Evolutionary conservation across 2,797 vertebrate species (phyloP).

Genomic region (Tolypeutes matacus): DNA sequence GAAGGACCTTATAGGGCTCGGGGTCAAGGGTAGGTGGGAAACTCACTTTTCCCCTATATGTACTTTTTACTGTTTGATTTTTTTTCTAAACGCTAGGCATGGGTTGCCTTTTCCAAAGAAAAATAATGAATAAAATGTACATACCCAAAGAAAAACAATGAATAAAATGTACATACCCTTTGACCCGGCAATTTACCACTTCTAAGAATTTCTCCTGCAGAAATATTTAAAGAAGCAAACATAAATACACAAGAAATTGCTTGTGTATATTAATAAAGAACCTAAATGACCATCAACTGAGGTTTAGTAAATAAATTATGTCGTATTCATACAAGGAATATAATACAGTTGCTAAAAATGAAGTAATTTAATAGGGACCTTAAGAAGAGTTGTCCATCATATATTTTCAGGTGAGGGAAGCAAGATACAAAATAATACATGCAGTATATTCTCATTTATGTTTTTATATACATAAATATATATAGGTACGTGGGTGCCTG

Average conservation of each 20-base stretch:
- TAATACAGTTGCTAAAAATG: constrained; percentile 61
- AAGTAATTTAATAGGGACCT: neutral
- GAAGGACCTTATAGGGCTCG: neutral
- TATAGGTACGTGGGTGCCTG: neutral
- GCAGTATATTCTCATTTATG: neutral
- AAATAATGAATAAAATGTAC: constrained; percentile 55
- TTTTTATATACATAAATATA: neutral
- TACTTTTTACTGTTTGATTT: constrained; percentile 27
- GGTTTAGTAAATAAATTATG: constrained; percentile 17
- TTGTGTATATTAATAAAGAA: constrained; percentile 50
- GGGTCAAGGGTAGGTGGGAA: neutral
- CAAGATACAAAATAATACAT: neutral
- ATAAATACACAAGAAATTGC: constrained; percentile 31
- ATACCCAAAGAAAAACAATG: constrained; percentile 39
- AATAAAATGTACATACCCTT: constrained; percentile 51
- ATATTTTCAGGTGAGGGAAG: neutral
- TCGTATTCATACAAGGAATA: constrained; percentile 51
- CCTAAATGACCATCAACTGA: constrained; percentile 56
- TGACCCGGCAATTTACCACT: constrained; percentile 38
- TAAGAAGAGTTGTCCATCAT: neutral
- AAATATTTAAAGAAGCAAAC: constrained; percentile 69
- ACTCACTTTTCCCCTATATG: neutral
- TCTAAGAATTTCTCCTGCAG: constrained; percentile 61
- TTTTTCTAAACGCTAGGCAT: constrained; percentile 19
- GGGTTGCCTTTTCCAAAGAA: constrained; percentile 48